Conservation (phyloP, 2,113 vertebrate species). For the Bubo blakistoni region DNA sequence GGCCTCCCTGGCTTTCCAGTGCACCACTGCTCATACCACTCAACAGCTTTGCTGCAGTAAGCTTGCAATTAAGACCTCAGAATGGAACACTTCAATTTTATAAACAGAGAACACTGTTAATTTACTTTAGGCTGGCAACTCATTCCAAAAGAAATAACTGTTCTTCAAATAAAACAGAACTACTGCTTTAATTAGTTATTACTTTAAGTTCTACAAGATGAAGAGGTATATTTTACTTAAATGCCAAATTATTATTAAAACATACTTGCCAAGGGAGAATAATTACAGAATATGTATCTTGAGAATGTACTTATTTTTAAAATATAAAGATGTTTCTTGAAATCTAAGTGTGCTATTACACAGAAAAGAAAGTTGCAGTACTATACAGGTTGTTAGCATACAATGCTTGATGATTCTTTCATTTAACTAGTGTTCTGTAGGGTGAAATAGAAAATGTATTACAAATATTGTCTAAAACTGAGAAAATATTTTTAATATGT, state of each 20-base stretch:
- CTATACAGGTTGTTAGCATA: neutral
- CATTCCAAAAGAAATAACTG: neutral
- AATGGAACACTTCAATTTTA: neutral
- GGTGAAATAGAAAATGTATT: neutral
- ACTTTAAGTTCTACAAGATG: neutral
- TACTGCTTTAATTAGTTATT: neutral
- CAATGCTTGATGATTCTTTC: neutral
- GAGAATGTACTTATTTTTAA: neutral
- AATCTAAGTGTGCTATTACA: neutral
- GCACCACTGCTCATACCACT: neutral
- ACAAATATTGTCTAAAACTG: neutral
- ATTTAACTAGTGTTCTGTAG: neutral
- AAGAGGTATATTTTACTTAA: conserved; percentile 12
- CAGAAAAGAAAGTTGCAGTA: neutral
- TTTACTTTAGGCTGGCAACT: neutral
- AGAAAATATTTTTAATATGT: neutral
- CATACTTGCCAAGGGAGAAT: neutral
- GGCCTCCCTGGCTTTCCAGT: neutral
- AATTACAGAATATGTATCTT: neutral
- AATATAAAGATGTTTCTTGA: neutral
- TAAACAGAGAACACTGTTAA: neutral
- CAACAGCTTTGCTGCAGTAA: neutral
- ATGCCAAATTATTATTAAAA: conserved; percentile 21
- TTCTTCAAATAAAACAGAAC: neutral
- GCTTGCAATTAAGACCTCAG: neutral